Conservation (phyloP, 2,888 invertebrate species). For the Drosophila percnosoma region DNA sequence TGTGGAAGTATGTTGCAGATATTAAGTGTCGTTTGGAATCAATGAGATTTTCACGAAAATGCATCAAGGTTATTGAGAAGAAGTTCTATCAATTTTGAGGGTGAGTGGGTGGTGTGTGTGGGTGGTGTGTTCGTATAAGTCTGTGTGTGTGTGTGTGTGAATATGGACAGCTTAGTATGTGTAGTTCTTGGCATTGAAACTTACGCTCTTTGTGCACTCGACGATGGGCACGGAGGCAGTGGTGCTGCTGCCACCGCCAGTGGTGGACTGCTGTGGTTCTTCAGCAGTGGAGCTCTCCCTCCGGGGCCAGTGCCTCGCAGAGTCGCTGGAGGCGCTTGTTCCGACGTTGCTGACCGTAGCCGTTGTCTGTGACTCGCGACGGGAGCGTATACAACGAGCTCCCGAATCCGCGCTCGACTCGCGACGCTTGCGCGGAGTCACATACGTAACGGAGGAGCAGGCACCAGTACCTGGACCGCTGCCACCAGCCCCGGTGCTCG, state of each 20-base stretch:
- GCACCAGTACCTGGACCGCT: conserved; percentile 66
- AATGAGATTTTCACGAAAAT: neutral
- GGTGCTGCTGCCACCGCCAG: conserved; percentile 34
- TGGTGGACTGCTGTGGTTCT: conserved; percentile 69
- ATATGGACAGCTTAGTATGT: neutral
- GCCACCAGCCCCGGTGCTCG: conserved; percentile 68
- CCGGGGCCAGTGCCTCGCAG: conserved; percentile 89
- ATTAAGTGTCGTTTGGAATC: neutral
- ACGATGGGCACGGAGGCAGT: conserved; percentile 73
- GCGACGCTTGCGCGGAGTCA: conserved; percentile 89
- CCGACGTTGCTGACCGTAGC: conserved; percentile 75
- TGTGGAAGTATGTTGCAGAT: neutral
- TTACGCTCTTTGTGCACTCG: conserved; percentile 71
- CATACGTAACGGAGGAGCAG: conserved; percentile 61
- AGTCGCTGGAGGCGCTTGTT: conserved; percentile 85
- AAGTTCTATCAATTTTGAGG: neutral
- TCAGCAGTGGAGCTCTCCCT: conserved; percentile 87
- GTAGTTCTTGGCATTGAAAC: conserved; percentile 25
- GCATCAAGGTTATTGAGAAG: neutral
- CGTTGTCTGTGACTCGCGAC: conserved; percentile 89
- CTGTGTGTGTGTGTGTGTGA: neutral
- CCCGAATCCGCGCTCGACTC: conserved; percentile 95
- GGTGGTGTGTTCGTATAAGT: neutral
- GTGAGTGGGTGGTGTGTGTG: neutral
- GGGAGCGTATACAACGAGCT: conserved; percentile 90